Percentiles rank a stretch among this genome's conserved stretches.
phyloP scores from a whole-genome alignment of 2,888 invertebrate genomes.

The Megalurothrips usitatus region DNA sequence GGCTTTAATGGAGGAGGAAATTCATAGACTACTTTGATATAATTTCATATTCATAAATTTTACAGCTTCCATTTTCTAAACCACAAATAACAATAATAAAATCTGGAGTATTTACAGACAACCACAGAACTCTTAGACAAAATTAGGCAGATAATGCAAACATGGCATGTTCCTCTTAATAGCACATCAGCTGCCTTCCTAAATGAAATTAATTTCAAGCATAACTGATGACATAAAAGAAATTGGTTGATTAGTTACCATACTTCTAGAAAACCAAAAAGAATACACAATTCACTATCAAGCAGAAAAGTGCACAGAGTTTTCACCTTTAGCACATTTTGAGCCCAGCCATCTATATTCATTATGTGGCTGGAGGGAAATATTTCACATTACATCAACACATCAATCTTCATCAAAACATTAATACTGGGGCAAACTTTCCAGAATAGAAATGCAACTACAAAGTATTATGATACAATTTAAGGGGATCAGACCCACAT shows the following conservation, averaged over 20 bases:
- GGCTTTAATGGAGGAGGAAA: no score
- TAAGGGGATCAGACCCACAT: neutral
- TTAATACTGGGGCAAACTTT: neutral
- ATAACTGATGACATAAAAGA: neutral
- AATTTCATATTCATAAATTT: neutral
- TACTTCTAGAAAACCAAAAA: neutral
- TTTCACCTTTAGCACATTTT: no score
- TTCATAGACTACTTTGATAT: neutral
- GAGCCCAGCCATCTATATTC: no score
- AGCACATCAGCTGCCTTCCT: neutral
- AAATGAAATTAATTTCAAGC: no score
- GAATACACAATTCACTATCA: neutral
- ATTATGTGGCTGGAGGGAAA: no score
- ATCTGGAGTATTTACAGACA: neutral
- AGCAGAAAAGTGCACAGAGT: no score
- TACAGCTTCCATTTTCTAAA: neutral
- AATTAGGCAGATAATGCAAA: neutral
- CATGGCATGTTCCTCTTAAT: neutral
- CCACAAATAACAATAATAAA: neutral
- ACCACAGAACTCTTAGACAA: neutral
- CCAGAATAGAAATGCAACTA: neutral
- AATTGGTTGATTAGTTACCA: neutral
- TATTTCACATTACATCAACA: no score
- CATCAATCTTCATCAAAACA: neutral
- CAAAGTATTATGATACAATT: neutral